These are phyloP conservation scores for Andrena flavipes DNA, from an alignment of 2,888 invertebrate species.

Conservation along the genomic window DNA sequence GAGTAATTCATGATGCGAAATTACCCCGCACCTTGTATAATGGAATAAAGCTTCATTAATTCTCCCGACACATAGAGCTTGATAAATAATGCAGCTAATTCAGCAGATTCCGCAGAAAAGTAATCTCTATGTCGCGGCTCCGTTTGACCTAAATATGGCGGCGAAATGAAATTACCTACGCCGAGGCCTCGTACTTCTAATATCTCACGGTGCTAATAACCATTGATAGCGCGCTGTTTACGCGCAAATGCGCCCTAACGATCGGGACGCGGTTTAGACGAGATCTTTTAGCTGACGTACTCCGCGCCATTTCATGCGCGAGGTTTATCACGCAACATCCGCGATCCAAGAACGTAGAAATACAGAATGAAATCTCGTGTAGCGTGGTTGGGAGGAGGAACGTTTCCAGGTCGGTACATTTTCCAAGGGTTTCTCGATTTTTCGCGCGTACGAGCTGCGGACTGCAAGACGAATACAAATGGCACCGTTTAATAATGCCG, in stretches of 20 bases:
- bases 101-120: not conserved
- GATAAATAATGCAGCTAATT: not conserved
- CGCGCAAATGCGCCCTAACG: slow-evolving; percentile 47
- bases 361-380: slow-evolving; percentile 21
- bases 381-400: not conserved
- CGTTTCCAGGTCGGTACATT: slow-evolving; percentile 1
- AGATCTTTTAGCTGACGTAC: slow-evolving; percentile 46
- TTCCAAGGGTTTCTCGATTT: slow-evolving; percentile 32
- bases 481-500: slow-evolving; percentile 35
- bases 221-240: slow-evolving; percentile 52
- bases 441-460: slow-evolving; percentile 20
- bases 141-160: slow-evolving; percentile 7
- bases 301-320: slow-evolving; percentile 62
- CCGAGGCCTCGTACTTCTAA: slow-evolving; percentile 18
- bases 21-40: not conserved
- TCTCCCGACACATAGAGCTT: not conserved
- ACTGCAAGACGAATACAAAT: slow-evolving; percentile 40
- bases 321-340: slow-evolving; percentile 37
- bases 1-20: too few species aligned
- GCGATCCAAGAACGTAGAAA: slow-evolving; percentile 27
- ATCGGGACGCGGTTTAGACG: slow-evolving; percentile 45
- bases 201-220: slow-evolving; percentile 55
- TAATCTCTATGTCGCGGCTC: not conserved
- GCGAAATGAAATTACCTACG: slow-evolving; percentile 45
- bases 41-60: not conserved